Conservation (phyloP, 2,888 invertebrate species). For the Tetramorium bicarinatum region DNA sequence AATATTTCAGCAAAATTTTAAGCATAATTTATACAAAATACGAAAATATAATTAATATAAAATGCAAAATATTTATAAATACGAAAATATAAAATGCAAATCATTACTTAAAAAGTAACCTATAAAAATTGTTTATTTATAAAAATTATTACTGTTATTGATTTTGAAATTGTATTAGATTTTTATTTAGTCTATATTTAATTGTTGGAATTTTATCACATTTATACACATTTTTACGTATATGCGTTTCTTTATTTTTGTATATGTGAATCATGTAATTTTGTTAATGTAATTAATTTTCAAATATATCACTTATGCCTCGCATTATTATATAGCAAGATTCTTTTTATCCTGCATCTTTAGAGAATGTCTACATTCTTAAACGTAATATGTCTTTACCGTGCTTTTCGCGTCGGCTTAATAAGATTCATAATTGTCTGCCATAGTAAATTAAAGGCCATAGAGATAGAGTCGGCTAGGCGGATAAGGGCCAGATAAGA, state of each 20-base stretch:
- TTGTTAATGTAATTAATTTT: background rate
- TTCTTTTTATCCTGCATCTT: background rate
- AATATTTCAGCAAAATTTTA: background rate
- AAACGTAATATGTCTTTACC: conserved; percentile 19
- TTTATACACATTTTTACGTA: background rate
- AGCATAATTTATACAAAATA: background rate
- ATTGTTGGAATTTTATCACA: background rate
- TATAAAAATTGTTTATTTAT: background rate
- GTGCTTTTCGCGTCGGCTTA: conserved; percentile 37
- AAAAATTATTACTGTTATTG: background rate
- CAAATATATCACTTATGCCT: background rate
- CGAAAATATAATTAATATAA: background rate
- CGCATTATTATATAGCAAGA: background rate
- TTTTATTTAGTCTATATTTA: background rate
- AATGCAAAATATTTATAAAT: background rate
- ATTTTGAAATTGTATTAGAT: background rate
- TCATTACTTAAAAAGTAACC: background rate
- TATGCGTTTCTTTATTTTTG: background rate
- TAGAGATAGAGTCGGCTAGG: conserved; percentile 44
- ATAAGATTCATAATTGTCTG: conserved; percentile 56
- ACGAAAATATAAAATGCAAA: background rate
- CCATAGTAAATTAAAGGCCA: conserved; percentile 44
- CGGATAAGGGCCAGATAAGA: conserved; percentile 48
- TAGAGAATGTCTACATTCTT: background rate
- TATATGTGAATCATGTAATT: background rate